Evolutionary conservation across 1,140 invertebrate genomes (phyloP), one percentile per base, ranked within the genome.

Genomic region (Wasmannia auropunctata): DNA sequence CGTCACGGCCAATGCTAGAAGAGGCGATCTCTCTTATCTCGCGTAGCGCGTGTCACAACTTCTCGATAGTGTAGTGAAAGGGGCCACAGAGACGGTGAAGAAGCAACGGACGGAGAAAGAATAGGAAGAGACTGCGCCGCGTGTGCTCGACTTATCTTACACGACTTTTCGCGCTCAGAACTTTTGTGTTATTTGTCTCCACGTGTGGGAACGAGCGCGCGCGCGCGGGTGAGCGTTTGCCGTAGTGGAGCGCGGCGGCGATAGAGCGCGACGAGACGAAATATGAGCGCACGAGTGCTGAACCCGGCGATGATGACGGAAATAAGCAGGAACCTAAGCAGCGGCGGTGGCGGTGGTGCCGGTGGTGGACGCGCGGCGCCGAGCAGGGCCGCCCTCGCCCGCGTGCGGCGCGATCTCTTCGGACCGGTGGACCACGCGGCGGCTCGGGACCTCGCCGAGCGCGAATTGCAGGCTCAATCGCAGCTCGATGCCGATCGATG

Each of bases 361-460:
- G 19, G 74, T 0, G 49, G 70, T 2, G 65, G 91, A 58, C 91
- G 95, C 54, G 91, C 93, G 16, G 90, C 84, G 11, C 94, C 95
- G 65, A 94, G 86, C 74, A 91, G 91, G 10, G 94, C 93, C 14
- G 93, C 93, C 1, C 86, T 95, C 4, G 94, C 94, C 0, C 93
- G 94, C 16, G 95, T 96, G 4, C 91, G 95, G 11, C 93, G 95
- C 83, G 95, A 95, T 86, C 90, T 96, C n/a, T 96, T 96, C 86
- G 96, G 95, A 0, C 96, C 96, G 3, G 95, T 96, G 4, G 95
- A 96, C 88, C 95, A 95, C 86, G 95, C 94, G 11, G 95, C 95
- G 5, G 94, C 94, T 7, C 90, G 93, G 0, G 93, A 93, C 0
- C 92, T 96, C 31, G 95, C 95, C 2, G 94, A 96, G 49, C 88